phyloP scores from a whole-genome alignment of 2,888 invertebrate species.

The Coelopa pilipes region DNA sequence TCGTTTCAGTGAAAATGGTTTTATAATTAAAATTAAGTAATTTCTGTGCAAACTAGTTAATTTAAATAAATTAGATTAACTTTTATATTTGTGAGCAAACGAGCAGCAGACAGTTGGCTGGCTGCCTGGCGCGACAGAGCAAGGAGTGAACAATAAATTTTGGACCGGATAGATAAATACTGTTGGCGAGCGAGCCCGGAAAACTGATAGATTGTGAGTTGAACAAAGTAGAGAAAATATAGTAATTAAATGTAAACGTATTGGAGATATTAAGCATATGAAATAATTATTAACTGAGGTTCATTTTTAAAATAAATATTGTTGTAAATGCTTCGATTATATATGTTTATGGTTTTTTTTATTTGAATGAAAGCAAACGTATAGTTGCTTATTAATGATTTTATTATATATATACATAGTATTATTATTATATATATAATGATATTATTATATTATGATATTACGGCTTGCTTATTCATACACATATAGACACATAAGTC shows the following conservation, averaged over 20 bases:
- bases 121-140: neutral
- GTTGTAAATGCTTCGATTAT: constrained; percentile 9
- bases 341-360: neutral
- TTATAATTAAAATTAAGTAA: constrained; percentile 41
- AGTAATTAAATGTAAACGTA: neutral
- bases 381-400: neutral
- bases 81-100: constrained; percentile 2
- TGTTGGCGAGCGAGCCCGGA: too few species aligned
- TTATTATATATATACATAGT: neutral
- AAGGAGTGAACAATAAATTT: constrained; percentile 5
- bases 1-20: constrained; percentile 47
- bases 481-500: too few species aligned
- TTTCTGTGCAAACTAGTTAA: constrained; percentile 33
- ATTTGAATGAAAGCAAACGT: neutral
- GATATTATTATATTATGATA: neutral
- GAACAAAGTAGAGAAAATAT: neutral
- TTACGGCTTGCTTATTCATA: too few species aligned
- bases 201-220: neutral
- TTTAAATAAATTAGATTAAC: constrained; percentile 22
- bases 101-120: neutral
- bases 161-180: too few species aligned
- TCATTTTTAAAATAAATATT: neutral
- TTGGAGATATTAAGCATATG: too few species aligned
- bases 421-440: neutral
- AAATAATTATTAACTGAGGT: too few species aligned